Evolutionary conservation across 2,888 invertebrate species (phyloP), one percentile per base, ranked within the genome.

Genomic region (Netelia inedita): DNA sequence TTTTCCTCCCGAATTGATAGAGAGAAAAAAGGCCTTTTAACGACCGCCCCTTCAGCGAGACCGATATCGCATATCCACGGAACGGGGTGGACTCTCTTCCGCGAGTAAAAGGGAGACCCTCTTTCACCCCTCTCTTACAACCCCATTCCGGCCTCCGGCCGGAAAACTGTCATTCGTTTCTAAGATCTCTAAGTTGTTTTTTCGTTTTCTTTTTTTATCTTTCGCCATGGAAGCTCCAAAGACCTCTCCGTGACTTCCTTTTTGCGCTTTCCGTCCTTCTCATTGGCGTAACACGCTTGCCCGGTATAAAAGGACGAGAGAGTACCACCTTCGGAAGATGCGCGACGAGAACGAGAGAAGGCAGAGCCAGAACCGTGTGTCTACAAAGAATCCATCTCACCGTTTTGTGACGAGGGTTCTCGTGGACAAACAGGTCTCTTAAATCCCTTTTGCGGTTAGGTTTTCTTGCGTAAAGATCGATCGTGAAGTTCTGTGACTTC

Each of bases 161-260:
- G 53, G 43, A 53, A 76, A 53, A 69, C 74, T 79, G 81, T 79
- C 65, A 81, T 73, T 85, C 78, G 78, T 74, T 68, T 65, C 55
- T 53, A 76, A 68, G 53, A 50, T 72, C 43, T 63, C 63, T 21
- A 3, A 53, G 72, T n/a, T n/a, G 61, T 57, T 73, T 69, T 74
- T 76, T 57, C 53, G 3, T 53, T 53, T 57, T 57, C 19, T 53
- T 14, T 50, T 59, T 59, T 59, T 69, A 61, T 19, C 50, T 79
- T 57, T 78, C 21, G 57, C 14, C 19, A 28, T 59, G n/a, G 14
- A 63, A 76, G 53, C 80, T 69, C 57, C 80, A 35, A 73, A 76
- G 66, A 66, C 21, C 65, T 43, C 35, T 35, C 14, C 74, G 73
- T 71, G 50, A 65, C 79, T 72, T 72, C 19, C 55, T 43, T 46